Evolutionary conservation across 2,113 vertebrate species (phyloP).

Genomic region (Microcebus ravelobensis): DNA sequence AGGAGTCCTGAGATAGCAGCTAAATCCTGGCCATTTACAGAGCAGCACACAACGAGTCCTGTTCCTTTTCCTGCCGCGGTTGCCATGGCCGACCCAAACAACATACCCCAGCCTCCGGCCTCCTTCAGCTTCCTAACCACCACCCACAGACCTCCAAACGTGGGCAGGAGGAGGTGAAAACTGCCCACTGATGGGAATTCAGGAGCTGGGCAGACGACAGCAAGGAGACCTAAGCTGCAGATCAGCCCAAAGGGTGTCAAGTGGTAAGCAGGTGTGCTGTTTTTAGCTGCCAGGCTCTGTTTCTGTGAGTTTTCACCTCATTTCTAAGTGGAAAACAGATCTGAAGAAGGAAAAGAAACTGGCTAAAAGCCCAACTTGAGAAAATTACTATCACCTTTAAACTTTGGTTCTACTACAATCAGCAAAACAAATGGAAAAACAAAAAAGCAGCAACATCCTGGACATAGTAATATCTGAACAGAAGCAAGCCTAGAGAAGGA

Average conservation of each 20-base stretch:
- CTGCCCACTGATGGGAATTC: not conserved
- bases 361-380: not conserved
- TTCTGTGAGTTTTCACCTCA: not conserved
- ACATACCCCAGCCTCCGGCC: not conserved
- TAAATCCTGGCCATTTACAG: slow-evolving; percentile 13
- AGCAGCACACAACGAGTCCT: slow-evolving; percentile 28
- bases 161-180: slow-evolving; percentile 17
- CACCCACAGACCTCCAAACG: slow-evolving; percentile 28
- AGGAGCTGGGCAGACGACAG: not conserved
- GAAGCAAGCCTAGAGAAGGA: not conserved
- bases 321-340: slow-evolving; percentile 45
- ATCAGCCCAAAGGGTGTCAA: not conserved
- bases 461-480: not conserved
- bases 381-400: slow-evolving; percentile 33
- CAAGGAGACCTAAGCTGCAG: not conserved
- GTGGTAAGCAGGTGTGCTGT: not conserved
- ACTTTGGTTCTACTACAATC: not conserved
- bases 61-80: slow-evolving; percentile 33
- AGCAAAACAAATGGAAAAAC: not conserved
- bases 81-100: slow-evolving; percentile 73
- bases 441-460: not conserved
- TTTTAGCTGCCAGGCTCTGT: not conserved
- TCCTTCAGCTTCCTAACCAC: not conserved
- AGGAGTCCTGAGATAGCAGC: not conserved
- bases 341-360: slow-evolving; percentile 7